Evolutionary conservation across 2,113 vertebrate genomes (phyloP).

Genomic region (Clarias gariepinus): DNA sequence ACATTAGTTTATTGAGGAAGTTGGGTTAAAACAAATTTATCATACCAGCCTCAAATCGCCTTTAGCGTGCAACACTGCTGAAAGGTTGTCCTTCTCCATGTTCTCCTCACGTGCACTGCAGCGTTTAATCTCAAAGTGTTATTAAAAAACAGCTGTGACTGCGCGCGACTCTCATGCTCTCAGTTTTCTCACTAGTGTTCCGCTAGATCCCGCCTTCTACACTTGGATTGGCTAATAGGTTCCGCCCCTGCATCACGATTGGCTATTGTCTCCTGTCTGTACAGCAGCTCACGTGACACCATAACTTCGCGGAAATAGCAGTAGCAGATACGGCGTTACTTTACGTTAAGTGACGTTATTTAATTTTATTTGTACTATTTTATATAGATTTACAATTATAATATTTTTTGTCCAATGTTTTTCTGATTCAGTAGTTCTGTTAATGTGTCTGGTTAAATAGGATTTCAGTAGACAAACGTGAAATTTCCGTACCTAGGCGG

Average conservation of each 20-base stretch:
- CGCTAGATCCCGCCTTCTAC: neutral
- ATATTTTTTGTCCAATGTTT: too few species aligned
- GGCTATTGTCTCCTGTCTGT: neutral
- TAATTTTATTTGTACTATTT: neutral
- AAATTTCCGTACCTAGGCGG: neutral
- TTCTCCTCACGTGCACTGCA: neutral
- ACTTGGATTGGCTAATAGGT: neutral
- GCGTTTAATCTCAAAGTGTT: neutral
- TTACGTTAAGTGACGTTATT: neutral
- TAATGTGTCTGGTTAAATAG: neutral
- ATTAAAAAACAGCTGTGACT: neutral
- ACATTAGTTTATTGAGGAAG: neutral
- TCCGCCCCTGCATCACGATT: neutral
- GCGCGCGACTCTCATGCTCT: too few species aligned
- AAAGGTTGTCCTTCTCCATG: slow-evolving; percentile 74
- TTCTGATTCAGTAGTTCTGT: neutral
- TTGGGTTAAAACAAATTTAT: neutral
- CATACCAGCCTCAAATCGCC: slow-evolving; percentile 75
- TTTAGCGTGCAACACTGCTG: slow-evolving; percentile 67
- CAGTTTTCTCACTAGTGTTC: neutral
- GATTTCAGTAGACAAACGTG: neutral
- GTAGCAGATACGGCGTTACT: too few species aligned
- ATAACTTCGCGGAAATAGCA: neutral
- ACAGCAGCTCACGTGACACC: neutral
- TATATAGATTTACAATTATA: neutral